A percentile compares a stretch with the other conserved stretches of the same genome.
Evolutionary conservation across 2,797 vertebrate genomes (phyloP).

Genomic region (Cynopterus sphinx): DNA sequence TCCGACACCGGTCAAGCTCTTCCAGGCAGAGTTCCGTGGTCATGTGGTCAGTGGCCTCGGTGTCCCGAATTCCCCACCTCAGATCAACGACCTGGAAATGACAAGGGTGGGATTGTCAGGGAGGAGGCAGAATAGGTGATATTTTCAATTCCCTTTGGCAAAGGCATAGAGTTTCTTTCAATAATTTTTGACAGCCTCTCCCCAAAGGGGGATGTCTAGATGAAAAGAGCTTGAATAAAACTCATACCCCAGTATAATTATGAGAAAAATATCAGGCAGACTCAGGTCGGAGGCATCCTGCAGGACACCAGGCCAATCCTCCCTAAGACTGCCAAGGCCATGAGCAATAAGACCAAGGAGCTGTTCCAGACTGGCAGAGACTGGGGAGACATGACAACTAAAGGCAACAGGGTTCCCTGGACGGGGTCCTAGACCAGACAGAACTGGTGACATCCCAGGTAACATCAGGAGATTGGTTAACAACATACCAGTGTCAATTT

Average conservation of each 20-base stretch:
- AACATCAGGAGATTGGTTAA: neutral
- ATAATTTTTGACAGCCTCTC: neutral
- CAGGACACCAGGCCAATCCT: neutral
- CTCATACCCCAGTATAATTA: neutral
- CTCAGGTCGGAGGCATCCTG: accelerated
- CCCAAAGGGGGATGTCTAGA: neutral
- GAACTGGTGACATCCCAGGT: neutral
- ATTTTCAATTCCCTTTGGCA: neutral
- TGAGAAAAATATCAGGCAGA: neutral
- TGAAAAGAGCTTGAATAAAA: neutral
- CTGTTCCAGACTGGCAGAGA: neutral
- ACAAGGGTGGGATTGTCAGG: neutral
- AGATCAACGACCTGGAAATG: constrained; percentile 84
- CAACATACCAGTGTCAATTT: accelerated
- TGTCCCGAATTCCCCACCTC: constrained; percentile 86
- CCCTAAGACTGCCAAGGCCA: neutral
- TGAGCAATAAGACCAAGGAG: neutral
- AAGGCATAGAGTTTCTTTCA: neutral
- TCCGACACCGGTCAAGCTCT: constrained; percentile 86
- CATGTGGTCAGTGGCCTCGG: constrained; percentile 80
- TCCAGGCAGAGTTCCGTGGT: constrained; percentile 86
- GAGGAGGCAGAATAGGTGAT: no score
- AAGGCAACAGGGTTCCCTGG: neutral
- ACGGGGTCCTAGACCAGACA: neutral
- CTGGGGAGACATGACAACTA: no score